Base-by-base conservation (phyloP, 1,140 invertebrate species). In the Drosophila mojavensis region DNA sequence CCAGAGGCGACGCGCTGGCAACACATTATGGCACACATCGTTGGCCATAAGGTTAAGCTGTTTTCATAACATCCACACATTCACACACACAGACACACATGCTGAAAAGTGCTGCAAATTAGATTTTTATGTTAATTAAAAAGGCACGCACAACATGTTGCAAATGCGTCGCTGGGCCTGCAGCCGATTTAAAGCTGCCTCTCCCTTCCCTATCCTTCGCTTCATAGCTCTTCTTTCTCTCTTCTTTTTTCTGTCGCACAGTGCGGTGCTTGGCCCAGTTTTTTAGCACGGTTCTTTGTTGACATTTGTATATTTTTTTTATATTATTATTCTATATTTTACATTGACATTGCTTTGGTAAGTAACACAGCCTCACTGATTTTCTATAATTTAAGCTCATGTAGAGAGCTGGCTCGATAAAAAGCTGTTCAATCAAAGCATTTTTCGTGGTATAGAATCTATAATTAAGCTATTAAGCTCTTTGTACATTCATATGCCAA, bases 41-140 rank as follows among this genome's bases (percentile, higher is more conserved):
- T 88, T 88, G 84, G 83, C 73, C 83, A 88, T 88, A 88, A 88
- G 83, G 83, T 88, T 88, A 88, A 88, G 83, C 84, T 88, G 79
- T 88, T 88, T 89, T 88, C 84, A 88, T 89, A 74, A 74, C 75
- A 75, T 55, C 30, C 50, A 53, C 54, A 53, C 41, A 73, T 33
- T 7, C 56, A 41, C 58, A 39, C 53, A 63, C 50, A 69, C 28
- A 72, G 71, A 78, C 63, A 76, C 36, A 72, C 75, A 79, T 63
- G 72, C 58, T 73, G 58, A 70, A 82, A 86, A 81, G 72, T 79
- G 84, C 77, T 78, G 79, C 84, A 88, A 88, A 88, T 88, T 83
- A 83, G 83, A 88, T 88, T 88, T 88, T 88, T 88, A 88, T 88
- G 83, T 89, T 88, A 88, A 88, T 88, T 88, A 88, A 88, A 86